phyloP scores from a whole-genome alignment of 2,113 vertebrate species.

The Leiothrix lutea region DNA sequence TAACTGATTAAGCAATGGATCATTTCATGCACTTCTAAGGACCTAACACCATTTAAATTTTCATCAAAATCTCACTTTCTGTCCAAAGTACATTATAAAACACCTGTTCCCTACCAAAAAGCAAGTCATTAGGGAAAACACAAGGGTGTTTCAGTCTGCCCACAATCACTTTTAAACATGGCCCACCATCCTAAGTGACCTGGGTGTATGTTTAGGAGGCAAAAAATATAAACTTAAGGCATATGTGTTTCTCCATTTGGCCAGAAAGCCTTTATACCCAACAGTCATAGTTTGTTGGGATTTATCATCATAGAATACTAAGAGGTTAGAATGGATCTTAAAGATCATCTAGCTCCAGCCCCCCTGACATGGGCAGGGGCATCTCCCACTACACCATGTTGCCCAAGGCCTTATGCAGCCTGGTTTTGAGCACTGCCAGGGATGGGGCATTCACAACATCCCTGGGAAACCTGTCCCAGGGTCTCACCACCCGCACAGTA shows the following conservation, averaged over 20 bases:
- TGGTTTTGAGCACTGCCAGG: not conserved
- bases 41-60: not conserved
- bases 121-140: not conserved
- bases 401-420: not conserved
- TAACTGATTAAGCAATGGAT: not conserved
- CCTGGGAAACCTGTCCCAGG: not conserved
- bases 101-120: not conserved
- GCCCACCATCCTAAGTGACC: rapidly evolving
- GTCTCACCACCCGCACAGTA: not conserved
- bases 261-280: not conserved
- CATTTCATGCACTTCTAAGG: not conserved
- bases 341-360: not conserved
- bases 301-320: not conserved
- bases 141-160: not conserved
- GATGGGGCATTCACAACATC: not conserved
- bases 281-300: not conserved
- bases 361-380: not conserved
- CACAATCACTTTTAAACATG: not conserved
- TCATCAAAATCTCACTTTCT: not conserved
- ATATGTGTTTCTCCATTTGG: not conserved
- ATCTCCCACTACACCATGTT: not conserved
- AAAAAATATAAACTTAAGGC: not conserved
- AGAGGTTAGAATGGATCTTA: not conserved
- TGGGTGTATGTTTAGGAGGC: not conserved
- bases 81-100: not conserved